A percentile compares a stretch with the other conserved stretches of the same genome.
These are phyloP conservation scores for Leptonema lineaticorne DNA, from an alignment of 1,140 invertebrate genomes.

Conservation along the genomic window DNA sequence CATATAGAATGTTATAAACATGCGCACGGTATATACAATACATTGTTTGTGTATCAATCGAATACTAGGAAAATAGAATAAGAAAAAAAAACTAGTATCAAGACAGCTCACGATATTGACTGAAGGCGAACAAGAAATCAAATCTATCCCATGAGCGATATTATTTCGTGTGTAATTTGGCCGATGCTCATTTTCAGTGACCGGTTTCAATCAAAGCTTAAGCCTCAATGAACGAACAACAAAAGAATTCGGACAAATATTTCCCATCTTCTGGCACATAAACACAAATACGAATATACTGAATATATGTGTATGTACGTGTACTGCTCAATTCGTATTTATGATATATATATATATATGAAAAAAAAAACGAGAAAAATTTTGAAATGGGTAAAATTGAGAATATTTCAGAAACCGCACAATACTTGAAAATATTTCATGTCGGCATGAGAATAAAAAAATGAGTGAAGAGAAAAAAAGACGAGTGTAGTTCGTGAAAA, in stretches of 20 bases:
- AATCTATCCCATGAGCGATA: slow-evolving; percentile 18
- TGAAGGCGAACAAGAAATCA: slow-evolving; percentile 22
- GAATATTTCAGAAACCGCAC: slow-evolving; percentile 18
- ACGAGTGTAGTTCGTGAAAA: neutral
- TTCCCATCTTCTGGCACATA: neutral
- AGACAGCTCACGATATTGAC: slow-evolving; percentile 10
- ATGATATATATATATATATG: neutral
- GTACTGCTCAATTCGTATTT: neutral
- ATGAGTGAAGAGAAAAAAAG: slow-evolving; percentile 8
- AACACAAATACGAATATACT: neutral
- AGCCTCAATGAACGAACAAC: slow-evolving; percentile 20
- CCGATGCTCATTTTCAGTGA: slow-evolving; percentile 19
- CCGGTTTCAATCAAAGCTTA: slow-evolving; percentile 23
- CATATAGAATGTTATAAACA: too few species aligned
- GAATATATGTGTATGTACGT: neutral
- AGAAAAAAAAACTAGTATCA: slow-evolving; percentile 2
- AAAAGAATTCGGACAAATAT: slow-evolving; percentile 24
- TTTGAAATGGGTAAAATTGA: neutral
- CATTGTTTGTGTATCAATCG: neutral
- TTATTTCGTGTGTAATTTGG: slow-evolving; percentile 27
- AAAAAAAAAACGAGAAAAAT: slow-evolving; percentile 1
- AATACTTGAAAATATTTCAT: slow-evolving; percentile 7
- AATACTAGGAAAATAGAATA: neutral
- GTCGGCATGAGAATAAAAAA: neutral
- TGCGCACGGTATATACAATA: too few species aligned